Conservation (phyloP, 2,888 invertebrate species). For the Ophion ellenae region DNA sequence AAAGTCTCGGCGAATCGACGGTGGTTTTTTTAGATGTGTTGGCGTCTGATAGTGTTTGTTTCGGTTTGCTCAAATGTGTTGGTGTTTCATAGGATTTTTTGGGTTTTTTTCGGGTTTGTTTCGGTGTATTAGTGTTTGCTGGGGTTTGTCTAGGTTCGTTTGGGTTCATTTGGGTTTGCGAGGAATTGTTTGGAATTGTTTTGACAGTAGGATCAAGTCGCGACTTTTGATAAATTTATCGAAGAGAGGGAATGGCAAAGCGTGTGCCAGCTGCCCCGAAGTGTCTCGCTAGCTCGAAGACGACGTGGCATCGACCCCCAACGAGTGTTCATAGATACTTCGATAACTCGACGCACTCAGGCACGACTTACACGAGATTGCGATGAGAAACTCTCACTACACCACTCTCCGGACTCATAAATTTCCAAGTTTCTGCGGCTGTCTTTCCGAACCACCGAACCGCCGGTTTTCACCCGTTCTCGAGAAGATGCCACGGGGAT, state of each 20-base stretch:
- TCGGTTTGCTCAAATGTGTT: too few relatives aligned
- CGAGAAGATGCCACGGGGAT: constrained; percentile 17
- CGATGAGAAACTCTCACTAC: constrained; percentile 74
- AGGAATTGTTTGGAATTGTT: too few relatives aligned
- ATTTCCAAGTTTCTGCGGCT: constrained; percentile 79
- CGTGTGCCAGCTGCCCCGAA: too few relatives aligned
- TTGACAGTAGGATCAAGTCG: too few relatives aligned
- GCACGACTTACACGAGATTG: neutral
- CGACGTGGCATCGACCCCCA: too few relatives aligned
- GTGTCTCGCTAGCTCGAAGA: too few relatives aligned
- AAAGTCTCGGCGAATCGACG: neutral
- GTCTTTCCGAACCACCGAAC: constrained; percentile 73
- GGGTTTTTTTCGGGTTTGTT: too few relatives aligned
- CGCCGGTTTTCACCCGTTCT: constrained; percentile 37
- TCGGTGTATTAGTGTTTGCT: too few relatives aligned
- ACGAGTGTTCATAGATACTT: neutral
- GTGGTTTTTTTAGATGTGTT: neutral
- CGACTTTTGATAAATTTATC: constrained; percentile 1
- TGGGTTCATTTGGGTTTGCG: too few relatives aligned
- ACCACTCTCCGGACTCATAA: constrained; percentile 70
- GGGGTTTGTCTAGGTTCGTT: too few relatives aligned
- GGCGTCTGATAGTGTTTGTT: too few relatives aligned
- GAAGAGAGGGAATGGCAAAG: neutral
- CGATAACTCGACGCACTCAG: constrained; percentile 27
- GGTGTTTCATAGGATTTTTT: too few relatives aligned